phyloP scores from a whole-genome alignment of 2,888 invertebrate genomes.

The Onthophagus sagittarius region DNA sequence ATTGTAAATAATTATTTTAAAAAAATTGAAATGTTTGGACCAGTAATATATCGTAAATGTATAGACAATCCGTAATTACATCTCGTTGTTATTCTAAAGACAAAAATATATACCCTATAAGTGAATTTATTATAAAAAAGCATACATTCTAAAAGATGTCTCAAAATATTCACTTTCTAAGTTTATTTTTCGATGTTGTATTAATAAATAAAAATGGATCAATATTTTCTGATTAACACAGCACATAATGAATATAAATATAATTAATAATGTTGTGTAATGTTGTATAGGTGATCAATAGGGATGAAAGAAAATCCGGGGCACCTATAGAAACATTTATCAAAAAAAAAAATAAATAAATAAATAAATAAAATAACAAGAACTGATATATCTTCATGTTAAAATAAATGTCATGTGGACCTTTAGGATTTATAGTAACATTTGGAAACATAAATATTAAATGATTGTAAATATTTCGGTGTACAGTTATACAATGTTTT shows the following conservation, averaged over 20 bases:
- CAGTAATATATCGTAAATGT: conserved; percentile 30
- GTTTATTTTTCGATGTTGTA: background rate
- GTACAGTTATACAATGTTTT: conserved; percentile 21
- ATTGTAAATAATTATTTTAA: conserved; percentile 23
- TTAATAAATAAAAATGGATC: background rate
- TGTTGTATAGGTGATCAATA: background rate
- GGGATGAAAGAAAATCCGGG: background rate
- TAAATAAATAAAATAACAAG: too few species aligned
- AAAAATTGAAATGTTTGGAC: conserved; percentile 26
- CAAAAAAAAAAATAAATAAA: too few species aligned
- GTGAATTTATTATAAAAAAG: conserved; percentile 12
- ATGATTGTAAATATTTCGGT: conserved; percentile 19
- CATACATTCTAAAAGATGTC: conserved; percentile 21
- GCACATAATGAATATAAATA: background rate
- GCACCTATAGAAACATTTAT: background rate
- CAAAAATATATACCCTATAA: conserved; percentile 1
- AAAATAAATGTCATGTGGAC: background rate
- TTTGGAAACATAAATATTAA: background rate
- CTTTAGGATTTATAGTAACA: background rate
- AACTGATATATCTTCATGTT: conserved; percentile 1
- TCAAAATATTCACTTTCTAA: conserved; percentile 22
- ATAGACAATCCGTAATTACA: conserved; percentile 30
- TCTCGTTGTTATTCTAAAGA: conserved; percentile 18
- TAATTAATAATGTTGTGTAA: too few species aligned
- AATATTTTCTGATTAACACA: conserved; percentile 15